phyloP scores from a whole-genome alignment of 2,797 vertebrate species.

The Lagodon rhomboides region DNA sequence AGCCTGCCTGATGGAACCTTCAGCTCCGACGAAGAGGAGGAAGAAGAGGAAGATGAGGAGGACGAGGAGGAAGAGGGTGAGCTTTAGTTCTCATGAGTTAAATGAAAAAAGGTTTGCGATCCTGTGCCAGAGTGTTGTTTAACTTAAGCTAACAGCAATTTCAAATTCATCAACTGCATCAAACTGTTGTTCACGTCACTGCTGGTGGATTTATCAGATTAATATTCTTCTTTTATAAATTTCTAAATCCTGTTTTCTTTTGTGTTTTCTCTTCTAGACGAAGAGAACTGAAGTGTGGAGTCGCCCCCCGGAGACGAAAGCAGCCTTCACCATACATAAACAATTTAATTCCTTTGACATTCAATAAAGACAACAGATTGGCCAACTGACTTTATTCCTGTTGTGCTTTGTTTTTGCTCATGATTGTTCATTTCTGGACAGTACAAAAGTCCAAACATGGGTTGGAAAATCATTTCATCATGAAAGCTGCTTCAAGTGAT shows the following conservation, averaged over 20 bases:
- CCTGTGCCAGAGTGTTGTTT: too few relatives aligned
- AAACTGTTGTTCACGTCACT: too few relatives aligned
- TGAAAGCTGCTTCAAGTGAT: not conserved
- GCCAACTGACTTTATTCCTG: not conserved
- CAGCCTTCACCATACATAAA: conserved; percentile 10
- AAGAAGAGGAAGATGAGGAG: too few relatives aligned
- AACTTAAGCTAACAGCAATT: too few relatives aligned
- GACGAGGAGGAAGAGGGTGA: too few relatives aligned
- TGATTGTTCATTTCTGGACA: not conserved
- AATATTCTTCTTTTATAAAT: not conserved
- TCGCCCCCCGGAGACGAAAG: conserved; percentile 38
- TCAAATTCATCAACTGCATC: too few relatives aligned
- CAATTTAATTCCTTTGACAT: conserved; percentile 31
- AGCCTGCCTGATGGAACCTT: too few relatives aligned
- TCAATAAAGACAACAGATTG: conserved; percentile 67
- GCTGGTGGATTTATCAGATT: too few relatives aligned
- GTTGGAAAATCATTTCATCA: not conserved
- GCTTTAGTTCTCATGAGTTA: too few relatives aligned
- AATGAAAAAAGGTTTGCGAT: too few relatives aligned
- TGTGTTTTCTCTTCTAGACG: conserved; percentile 60
- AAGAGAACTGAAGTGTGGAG: conserved; percentile 62
- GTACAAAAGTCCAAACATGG: not conserved
- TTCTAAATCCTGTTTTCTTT: not conserved
- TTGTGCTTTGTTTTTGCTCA: not conserved
- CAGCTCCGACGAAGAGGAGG: too few relatives aligned